A percentile compares a stretch with the other conserved stretches of the same genome.
Conservation (phyloP, 2,797 vertebrate species). For the Danio kyathit region DNA sequence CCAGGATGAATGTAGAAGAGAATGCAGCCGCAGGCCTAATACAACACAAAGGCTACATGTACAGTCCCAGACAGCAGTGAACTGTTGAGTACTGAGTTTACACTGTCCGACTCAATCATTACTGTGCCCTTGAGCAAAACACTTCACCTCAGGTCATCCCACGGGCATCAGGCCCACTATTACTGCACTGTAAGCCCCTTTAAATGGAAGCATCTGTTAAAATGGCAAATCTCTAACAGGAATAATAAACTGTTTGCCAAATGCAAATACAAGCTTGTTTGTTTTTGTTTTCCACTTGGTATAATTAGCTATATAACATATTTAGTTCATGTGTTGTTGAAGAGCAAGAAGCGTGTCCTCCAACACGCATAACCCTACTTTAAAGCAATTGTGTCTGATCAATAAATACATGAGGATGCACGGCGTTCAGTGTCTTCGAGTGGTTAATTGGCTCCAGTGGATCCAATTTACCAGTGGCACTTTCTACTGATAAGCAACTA, state of each 20-base stretch:
- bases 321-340: slow-evolving; percentile 3
- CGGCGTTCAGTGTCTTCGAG: slow-evolving; percentile 42
- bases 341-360: background rate
- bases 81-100: background rate
- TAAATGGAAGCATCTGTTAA: slow-evolving; percentile 27
- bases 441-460: slow-evolving; percentile 65
- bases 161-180: slow-evolving; percentile 16
- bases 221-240: slow-evolving; percentile 21
- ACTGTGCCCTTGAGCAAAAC: slow-evolving; percentile 31
- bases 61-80: background rate
- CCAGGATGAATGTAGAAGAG: background rate
- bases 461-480: slow-evolving; percentile 57
- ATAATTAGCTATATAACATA: slow-evolving; percentile 32
- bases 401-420: slow-evolving; percentile 54
- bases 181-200: background rate
- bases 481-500: slow-evolving; percentile 48
- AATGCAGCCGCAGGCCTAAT: background rate
- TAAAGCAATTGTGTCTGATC: slow-evolving; percentile 54
- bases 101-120: slow-evolving; percentile 10
- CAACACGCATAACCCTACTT: slow-evolving; percentile 45
- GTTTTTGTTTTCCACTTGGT: background rate
- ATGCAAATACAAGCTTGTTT: background rate
- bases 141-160: slow-evolving; percentile 29
- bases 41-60: background rate
- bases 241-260: slow-evolving; percentile 19